A percentile compares a stretch with the other conserved stretches of the same genome.
phyloP scores from a whole-genome alignment of 2,888 invertebrate genomes.

The Yponomeuta cagnagella region DNA sequence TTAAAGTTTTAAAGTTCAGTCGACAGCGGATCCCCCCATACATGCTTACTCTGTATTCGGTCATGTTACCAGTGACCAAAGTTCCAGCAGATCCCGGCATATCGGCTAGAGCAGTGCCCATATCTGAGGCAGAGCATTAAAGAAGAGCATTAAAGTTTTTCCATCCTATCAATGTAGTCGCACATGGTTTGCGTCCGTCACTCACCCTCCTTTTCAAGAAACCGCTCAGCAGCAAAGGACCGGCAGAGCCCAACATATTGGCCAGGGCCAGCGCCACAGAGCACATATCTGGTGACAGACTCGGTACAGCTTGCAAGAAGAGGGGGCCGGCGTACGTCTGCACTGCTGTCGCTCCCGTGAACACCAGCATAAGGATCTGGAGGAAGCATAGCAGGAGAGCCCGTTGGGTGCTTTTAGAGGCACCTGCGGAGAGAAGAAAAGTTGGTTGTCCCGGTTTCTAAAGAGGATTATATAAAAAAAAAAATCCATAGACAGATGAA shows the following conservation, averaged over 20 bases:
- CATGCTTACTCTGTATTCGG: no score
- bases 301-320: slow-evolving; percentile 57
- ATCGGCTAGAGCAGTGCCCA: no score
- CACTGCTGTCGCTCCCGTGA: slow-evolving; percentile 38
- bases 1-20: no score
- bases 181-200: not conserved
- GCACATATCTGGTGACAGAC: slow-evolving; percentile 40
- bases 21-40: no score
- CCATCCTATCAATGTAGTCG: no score
- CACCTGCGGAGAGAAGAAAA: slow-evolving; percentile 26
- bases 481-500: no score
- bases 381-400: slow-evolving; percentile 25
- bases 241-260: slow-evolving; percentile 52
- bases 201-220: slow-evolving; percentile 64
- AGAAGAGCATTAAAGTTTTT: no score
- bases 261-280: slow-evolving; percentile 52
- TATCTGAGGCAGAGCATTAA: no score
- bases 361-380: slow-evolving; percentile 27
- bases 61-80: no score
- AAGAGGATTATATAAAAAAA: not conserved
- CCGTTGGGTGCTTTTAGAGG: slow-evolving; percentile 52
- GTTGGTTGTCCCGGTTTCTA: not conserved
- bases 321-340: slow-evolving; percentile 54
- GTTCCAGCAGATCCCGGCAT: no score
- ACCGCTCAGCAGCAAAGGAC: slow-evolving; percentile 60